Evolutionary conservation across 1,140 invertebrate genomes (phyloP).

Genomic region (Drosophila jambulina): DNA sequence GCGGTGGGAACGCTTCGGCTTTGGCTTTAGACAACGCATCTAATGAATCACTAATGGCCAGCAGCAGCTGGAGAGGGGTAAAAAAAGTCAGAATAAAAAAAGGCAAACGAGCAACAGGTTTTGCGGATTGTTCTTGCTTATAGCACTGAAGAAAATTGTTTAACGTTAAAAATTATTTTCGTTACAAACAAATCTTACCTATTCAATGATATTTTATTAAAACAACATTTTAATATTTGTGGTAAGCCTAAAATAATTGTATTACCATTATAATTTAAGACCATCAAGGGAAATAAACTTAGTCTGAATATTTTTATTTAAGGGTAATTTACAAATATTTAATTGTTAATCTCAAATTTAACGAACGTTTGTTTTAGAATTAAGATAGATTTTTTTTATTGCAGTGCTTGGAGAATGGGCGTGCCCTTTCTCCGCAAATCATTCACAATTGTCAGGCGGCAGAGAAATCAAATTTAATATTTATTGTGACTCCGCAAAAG

Average conservation of each 20-base stretch:
- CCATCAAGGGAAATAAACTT: no score
- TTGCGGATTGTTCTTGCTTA: conserved; percentile 25
- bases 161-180: not conserved
- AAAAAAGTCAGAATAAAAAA: conserved; percentile 29
- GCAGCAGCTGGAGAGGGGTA: conserved; percentile 12
- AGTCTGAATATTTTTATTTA: no score
- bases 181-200: not conserved
- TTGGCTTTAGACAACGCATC: conserved; percentile 26
- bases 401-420: conserved; percentile 6
- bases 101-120: conserved; percentile 56
- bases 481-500: conserved; percentile 45
- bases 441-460: conserved; percentile 33
- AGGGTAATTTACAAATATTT: no score
- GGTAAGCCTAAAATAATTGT: no score
- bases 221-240: no score
- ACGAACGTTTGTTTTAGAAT: no score
- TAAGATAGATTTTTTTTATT: not conserved
- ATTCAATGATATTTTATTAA: not conserved
- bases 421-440: conserved; percentile 35
- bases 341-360: no score
- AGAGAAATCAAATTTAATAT: conserved; percentile 38
- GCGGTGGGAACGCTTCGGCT: conserved; percentile 26
- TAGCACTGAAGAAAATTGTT: conserved; percentile 6
- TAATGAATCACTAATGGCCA: conserved; percentile 60
- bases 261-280: no score